These are phyloP conservation scores for Sicus ferrugineus DNA, from an alignment of 2,888 invertebrate genomes.

Conservation along the genomic window DNA sequence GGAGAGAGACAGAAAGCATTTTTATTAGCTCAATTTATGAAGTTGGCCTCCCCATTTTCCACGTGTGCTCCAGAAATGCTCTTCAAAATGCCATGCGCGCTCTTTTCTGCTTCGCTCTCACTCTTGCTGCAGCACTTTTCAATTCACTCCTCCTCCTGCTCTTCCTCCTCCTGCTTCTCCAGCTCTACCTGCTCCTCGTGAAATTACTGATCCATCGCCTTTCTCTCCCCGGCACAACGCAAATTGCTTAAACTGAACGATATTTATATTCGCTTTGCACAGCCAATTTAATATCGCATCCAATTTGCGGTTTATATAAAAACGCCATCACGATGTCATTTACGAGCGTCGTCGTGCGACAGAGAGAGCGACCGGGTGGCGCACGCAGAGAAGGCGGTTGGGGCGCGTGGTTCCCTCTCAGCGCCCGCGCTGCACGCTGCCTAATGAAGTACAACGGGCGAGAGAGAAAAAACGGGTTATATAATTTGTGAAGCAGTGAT, in stretches of 20 bases:
- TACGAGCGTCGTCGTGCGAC: no score
- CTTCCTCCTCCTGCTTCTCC: neutral
- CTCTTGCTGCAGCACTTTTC: neutral
- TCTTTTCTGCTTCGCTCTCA: neutral
- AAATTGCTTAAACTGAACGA: conserved; percentile 60
- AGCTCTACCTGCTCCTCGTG: neutral
- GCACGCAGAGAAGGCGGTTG: no score
- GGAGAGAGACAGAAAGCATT: conserved; percentile 14
- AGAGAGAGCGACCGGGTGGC: no score
- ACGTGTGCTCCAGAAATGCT: neutral
- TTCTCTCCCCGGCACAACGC: conserved; percentile 43
- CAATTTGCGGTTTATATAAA: conserved; percentile 62
- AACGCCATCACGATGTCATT: conserved; percentile 30
- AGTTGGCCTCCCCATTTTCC: neutral
- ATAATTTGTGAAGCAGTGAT: no score
- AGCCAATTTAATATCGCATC: conserved; percentile 65
- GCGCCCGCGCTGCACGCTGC: neutral
- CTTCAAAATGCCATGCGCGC: conserved; percentile 1
- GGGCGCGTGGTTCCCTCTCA: no score
- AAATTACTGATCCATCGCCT: neutral
- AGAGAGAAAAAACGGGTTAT: no score
- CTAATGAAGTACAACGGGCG: conserved; percentile 21
- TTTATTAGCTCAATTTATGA: conserved; percentile 11
- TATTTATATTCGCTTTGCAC: conserved; percentile 62
- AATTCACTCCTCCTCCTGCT: conserved; percentile 4